Conservation (phyloP, 2,113 vertebrate genomes). For the Ochotona princeps region DNA sequence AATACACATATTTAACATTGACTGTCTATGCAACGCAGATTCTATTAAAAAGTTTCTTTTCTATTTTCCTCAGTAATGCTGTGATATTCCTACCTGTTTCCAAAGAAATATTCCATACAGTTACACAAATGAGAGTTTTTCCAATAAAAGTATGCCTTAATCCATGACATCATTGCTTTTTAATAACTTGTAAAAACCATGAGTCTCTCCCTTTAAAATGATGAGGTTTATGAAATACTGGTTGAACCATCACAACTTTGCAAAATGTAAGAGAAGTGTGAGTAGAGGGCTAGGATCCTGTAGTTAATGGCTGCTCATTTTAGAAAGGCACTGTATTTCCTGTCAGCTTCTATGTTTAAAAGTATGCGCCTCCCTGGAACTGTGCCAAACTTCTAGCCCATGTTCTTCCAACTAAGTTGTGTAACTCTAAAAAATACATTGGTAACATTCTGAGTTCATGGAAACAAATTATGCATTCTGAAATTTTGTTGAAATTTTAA, state of each 20-base stretch:
- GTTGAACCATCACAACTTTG: neutral
- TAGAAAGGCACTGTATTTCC: neutral
- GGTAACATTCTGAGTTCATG: neutral
- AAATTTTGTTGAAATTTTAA: constrained; percentile 34
- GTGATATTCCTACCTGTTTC: neutral
- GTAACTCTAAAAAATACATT: neutral
- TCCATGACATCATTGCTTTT: neutral
- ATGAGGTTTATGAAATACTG: neutral
- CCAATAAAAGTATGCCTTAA: neutral
- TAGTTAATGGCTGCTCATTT: neutral
- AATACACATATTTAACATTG: neutral
- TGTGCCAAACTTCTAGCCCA: neutral
- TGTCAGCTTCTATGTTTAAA: neutral
- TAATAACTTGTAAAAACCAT: neutral
- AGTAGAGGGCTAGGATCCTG: neutral
- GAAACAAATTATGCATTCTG: neutral
- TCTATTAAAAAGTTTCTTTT: neutral
- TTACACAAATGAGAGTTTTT: neutral
- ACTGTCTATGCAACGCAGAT: neutral
- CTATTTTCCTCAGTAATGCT: neutral
- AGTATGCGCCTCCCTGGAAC: neutral
- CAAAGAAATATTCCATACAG: neutral
- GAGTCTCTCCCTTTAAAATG: neutral
- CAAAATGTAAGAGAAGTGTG: neutral
- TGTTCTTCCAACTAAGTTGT: neutral